Evolutionary conservation across 2,113 vertebrate genomes (phyloP), one percentile per base, ranked within the genome.

Genomic region (Rhabdomys dilectus): DNA sequence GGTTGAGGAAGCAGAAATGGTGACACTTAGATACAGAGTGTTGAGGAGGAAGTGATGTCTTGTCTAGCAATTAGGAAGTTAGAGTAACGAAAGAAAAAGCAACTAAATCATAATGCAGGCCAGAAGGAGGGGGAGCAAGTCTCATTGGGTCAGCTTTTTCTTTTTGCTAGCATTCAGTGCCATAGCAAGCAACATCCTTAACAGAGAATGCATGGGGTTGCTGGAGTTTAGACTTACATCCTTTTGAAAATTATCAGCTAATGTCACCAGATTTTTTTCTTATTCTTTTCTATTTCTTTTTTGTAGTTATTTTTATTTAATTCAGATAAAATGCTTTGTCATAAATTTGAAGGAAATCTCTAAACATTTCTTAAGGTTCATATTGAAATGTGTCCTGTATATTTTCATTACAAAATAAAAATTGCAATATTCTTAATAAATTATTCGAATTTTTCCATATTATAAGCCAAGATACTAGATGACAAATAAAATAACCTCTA

Each of bases 331-430:
- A 29, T 68, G 10, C n/a, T 7, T 36, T 29, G 12, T 70, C 36
- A 12, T 22, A 4, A 0, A 36, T 19, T 84, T 77, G 4, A 53
- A 45, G 1, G 0, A 58, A 93, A 86, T 78, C 73, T 56, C 31
- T 24, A 84, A 72, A 68, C 58, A 29, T 29, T 3, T 60, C 21
- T 16, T 26, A 39, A 89, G 9, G 19, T 42, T 22, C 8, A 17
- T 0, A 6, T 72, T 45, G 1, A 21, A 56, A 58, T n/a, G 19
- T 4, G 16, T 4, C 6, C 10, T 39, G 15, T 1, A 31, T 3
- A 29, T 56, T 82, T 51, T 19, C 6, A 56, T 48, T 42, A 29
- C 19, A 31, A 85, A 62, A 82, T 17, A 3, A 34, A 64, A 12
- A 9, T 13, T 53, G 5, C 73, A 5, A 45, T 0, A 26, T 80